Evolutionary conservation across 2,113 vertebrate genomes (phyloP).

Genomic region (Ictalurus punctatus): DNA sequence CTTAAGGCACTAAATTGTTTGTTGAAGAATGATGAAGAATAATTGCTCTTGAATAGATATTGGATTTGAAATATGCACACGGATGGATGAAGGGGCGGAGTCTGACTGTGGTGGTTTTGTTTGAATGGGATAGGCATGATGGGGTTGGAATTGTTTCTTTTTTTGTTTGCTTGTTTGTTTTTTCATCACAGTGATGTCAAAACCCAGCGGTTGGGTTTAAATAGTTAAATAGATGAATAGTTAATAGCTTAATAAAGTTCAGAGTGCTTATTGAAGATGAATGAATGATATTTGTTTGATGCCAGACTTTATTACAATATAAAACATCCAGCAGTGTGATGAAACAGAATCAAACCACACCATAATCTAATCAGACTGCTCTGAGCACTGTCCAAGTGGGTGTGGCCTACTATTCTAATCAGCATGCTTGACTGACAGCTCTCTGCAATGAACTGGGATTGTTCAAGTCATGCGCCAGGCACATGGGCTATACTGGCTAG

Average conservation of each 20-base stretch:
- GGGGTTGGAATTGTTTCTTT: not conserved
- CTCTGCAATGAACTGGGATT: not conserved
- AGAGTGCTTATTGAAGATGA: not conserved
- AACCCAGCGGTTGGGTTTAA: not conserved
- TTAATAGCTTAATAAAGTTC: not conserved
- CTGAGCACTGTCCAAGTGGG: not conserved
- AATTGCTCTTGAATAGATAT: constrained; percentile 2
- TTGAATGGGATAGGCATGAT: constrained; percentile 21
- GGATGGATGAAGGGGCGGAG: not conserved
- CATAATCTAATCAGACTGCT: not conserved
- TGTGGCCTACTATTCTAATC: not conserved
- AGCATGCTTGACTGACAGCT: not conserved
- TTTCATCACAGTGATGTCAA: not conserved
- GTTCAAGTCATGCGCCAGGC: no score
- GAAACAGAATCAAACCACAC: not conserved
- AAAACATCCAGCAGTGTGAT: not conserved
- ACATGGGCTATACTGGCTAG: not conserved
- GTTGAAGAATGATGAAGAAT: constrained; percentile 41
- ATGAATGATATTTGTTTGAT: not conserved
- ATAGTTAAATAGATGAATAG: not conserved
- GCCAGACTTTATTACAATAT: not conserved
- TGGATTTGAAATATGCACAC: not conserved
- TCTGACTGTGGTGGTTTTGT: constrained; percentile 29
- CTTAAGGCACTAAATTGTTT: constrained; percentile 43
- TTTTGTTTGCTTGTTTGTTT: not conserved